Conservation (phyloP, 92 coral and sea anemone genomes). For the Epizoanthus scotinus region DNA sequence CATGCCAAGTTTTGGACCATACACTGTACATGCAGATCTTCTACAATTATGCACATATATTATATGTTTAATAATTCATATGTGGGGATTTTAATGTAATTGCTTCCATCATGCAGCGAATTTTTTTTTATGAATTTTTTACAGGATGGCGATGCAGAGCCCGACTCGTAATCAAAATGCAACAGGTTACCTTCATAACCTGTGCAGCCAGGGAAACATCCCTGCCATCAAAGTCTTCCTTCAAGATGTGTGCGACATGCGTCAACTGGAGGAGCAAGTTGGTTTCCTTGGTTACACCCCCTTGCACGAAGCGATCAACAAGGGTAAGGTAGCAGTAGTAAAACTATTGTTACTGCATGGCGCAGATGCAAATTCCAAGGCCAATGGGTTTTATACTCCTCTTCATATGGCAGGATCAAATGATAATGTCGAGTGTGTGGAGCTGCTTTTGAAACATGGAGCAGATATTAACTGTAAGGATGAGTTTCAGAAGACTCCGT, state of each 20-base stretch:
- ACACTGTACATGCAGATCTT: too few relatives aligned
- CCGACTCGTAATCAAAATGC: constrained; percentile 36
- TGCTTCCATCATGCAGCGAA: too few relatives aligned
- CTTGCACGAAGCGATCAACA: constrained; percentile 69
- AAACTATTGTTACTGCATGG: constrained; percentile 82
- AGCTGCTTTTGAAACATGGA: constrained; percentile 71
- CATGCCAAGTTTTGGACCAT: too few relatives aligned
- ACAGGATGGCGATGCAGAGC: constrained; percentile 42
- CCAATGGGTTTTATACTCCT: constrained; percentile 94
- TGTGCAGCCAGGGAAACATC: constrained; percentile 78
- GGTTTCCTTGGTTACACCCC: constrained; percentile 98
- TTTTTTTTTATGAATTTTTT: too few relatives aligned
- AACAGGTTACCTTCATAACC: constrained; percentile 67
- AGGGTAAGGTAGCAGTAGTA: constrained; percentile 73
- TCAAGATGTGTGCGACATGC: constrained; percentile 50
- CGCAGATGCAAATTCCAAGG: constrained; percentile 86
- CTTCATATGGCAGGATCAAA: constrained; percentile 93
- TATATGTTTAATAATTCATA: too few relatives aligned
- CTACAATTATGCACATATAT: too few relatives aligned
- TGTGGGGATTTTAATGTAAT: too few relatives aligned
- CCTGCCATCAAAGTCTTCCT: constrained; percentile 63
- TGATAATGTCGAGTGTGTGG: constrained; percentile 81
- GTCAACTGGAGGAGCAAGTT: constrained; percentile 74
- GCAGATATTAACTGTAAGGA: constrained; percentile 80
- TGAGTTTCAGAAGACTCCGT: constrained; percentile 91